Evolutionary conservation across 2,113 vertebrate genomes (phyloP).

Genomic region (Gadus chalcogrammus): DNA sequence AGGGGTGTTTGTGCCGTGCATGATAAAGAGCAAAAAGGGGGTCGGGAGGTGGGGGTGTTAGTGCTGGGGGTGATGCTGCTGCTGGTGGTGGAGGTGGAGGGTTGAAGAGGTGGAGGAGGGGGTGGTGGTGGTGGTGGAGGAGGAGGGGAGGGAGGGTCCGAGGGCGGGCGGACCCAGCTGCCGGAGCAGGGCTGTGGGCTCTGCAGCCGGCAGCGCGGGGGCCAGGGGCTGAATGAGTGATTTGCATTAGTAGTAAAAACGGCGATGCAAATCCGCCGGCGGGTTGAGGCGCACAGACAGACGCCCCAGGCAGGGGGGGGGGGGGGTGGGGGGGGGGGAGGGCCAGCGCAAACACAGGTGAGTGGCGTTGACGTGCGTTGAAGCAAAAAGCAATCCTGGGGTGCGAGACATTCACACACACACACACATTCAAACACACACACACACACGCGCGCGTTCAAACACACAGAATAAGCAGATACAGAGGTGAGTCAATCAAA

Average conservation of each 20-base stretch:
- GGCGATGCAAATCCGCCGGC: background rate
- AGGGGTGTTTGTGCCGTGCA: constrained; percentile 58
- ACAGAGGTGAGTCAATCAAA: constrained; percentile 22
- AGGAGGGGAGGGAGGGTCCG: constrained; percentile 27
- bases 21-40: constrained; percentile 56
- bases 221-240: background rate
- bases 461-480: constrained; percentile 6
- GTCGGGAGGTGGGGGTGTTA: constrained; percentile 34
- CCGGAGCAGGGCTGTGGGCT: constrained; percentile 45
- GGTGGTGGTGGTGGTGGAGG: no score
- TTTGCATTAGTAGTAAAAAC: no score
- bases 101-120: no score
- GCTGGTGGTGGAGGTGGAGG: no score
- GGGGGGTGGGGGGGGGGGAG: no score
- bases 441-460: background rate
- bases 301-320: constrained; percentile 23
- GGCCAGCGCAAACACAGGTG: no score
- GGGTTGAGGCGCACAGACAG: background rate
- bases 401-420: no score
- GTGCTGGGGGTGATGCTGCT: constrained; percentile 37
- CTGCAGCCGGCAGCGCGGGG: constrained; percentile 33
- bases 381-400: constrained; percentile 20
- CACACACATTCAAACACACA: background rate
- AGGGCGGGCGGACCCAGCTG: constrained; percentile 49
- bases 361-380: no score